Conservation (phyloP, 1,140 invertebrate genomes). For the Doryteuthis pealeii region DNA sequence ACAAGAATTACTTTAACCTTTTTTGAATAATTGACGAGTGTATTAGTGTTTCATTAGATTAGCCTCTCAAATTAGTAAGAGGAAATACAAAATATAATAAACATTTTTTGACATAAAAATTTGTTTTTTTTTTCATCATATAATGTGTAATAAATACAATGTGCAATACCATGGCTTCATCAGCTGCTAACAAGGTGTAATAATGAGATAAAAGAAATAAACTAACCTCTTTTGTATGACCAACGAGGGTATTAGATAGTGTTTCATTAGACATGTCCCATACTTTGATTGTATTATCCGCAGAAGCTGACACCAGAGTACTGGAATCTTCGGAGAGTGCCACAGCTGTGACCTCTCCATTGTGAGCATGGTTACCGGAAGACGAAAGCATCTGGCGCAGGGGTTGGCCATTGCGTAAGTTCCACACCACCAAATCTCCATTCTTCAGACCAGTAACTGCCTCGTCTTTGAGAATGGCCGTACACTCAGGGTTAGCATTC, state of each 20-base stretch:
- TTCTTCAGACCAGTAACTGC: constrained; percentile 58
- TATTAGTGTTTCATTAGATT: too few relatives aligned
- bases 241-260: constrained; percentile 47
- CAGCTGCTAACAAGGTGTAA: too few relatives aligned
- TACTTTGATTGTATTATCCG: constrained; percentile 56
- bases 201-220: too few relatives aligned
- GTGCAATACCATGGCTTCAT: too few relatives aligned
- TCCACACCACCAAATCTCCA: constrained; percentile 59
- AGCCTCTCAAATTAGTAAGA: too few relatives aligned
- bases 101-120: too few relatives aligned
- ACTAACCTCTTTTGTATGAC: constrained; percentile 57
- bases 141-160: too few relatives aligned
- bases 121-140: too few relatives aligned
- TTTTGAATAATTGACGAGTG: too few relatives aligned
- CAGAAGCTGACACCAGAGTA: constrained; percentile 55
- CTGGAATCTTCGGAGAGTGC: constrained; percentile 50
- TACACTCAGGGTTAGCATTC: constrained; percentile 55
- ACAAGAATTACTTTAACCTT: too few relatives aligned
- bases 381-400: constrained; percentile 46
- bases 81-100: too few relatives aligned
- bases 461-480: constrained; percentile 56
- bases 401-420: constrained; percentile 52
- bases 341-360: constrained; percentile 52
- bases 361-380: constrained; percentile 49
- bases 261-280: constrained; percentile 56